Evolutionary conservation across 2,113 vertebrate genomes (phyloP), one percentile per base, ranked within the genome.

Genomic region (Triplophysa dalaica): DNA sequence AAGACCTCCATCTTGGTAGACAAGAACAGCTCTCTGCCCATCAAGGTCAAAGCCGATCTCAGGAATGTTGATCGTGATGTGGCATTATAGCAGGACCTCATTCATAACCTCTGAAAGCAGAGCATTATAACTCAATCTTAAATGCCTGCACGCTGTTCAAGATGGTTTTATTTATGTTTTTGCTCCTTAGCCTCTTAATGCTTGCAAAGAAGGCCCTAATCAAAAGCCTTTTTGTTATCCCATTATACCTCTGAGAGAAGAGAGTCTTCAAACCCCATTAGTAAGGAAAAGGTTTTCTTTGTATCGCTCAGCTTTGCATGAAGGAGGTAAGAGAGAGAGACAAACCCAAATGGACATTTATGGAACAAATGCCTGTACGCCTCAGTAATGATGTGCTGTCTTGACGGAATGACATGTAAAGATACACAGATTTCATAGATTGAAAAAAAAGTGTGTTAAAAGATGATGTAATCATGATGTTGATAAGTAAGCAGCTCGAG

Each of bases 261-360:
- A 43, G 70, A 54, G 24, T 60, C 80, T 83, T 84, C 77, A 75
- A 85, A 78, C 22, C 41, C 66, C 4, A 17, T 82, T 82, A 83
- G 60, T 13, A 48, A 82, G 80, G 66, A 62, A 81, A 76, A 69
- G 24, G 61, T 64, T 77, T 77, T 33, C 45, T 38, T 26, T 64
- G 73, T 75, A 52, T 75, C 68, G 19, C 24, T 54, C 33, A 52
- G 54, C 45, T 65, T 14, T 14, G 17, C 29, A 45, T 21, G 60
- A 33, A 68, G 41, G 24, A 62, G 22, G 58, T 29, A 17, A 14
- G 29, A 43, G 41, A 50, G 41, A 45, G 74, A 75, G 26, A 65
- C 26, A 56, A 41, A 61, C 17, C 54, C 21, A 60, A 50, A 76
- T 12, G 60, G 76, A 81, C 43, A 54, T 24, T 68, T 17, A 4